Conservation (phyloP, 2,797 vertebrate species). For the Sorex maritimensis region DNA sequence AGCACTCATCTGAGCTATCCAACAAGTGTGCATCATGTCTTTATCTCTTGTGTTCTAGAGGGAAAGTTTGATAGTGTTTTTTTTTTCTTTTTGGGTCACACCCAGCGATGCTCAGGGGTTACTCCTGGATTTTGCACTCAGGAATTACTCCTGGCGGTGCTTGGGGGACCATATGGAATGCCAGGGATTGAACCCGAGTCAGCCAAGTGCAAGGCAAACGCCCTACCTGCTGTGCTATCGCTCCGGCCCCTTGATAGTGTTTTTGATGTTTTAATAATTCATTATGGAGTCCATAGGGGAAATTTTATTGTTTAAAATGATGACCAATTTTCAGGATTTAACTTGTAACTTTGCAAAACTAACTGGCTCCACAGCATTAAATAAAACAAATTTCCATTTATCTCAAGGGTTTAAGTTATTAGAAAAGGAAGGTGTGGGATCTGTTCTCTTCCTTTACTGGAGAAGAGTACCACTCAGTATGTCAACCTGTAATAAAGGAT, state of each 20-base stretch:
- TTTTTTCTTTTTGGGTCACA: too few relatives aligned
- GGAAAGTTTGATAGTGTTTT: neutral
- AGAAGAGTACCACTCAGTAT: neutral
- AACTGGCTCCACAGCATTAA: neutral
- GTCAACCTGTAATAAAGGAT: neutral
- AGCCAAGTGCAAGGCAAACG: too few relatives aligned
- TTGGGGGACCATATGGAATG: too few relatives aligned
- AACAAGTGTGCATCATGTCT: neutral
- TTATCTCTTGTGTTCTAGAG: neutral
- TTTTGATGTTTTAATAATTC: slow-evolving; percentile 2
- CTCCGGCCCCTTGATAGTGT: neutral
- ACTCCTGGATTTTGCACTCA: too few relatives aligned
- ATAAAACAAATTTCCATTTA: neutral
- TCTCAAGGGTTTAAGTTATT: neutral
- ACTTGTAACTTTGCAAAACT: neutral
- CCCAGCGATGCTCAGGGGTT: too few relatives aligned
- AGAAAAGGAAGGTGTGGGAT: neutral
- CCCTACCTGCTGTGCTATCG: too few relatives aligned
- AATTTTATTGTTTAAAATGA: neutral
- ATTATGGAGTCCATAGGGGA: neutral
- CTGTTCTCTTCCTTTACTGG: neutral
- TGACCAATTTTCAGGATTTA: neutral
- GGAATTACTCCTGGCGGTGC: too few relatives aligned
- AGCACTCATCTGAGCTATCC: neutral
- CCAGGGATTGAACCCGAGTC: too few relatives aligned